A percentile compares a stretch with the other conserved stretches of the same genome.
Conservation (phyloP, 2,888 invertebrate genomes). For the Choreutis nemorana region DNA sequence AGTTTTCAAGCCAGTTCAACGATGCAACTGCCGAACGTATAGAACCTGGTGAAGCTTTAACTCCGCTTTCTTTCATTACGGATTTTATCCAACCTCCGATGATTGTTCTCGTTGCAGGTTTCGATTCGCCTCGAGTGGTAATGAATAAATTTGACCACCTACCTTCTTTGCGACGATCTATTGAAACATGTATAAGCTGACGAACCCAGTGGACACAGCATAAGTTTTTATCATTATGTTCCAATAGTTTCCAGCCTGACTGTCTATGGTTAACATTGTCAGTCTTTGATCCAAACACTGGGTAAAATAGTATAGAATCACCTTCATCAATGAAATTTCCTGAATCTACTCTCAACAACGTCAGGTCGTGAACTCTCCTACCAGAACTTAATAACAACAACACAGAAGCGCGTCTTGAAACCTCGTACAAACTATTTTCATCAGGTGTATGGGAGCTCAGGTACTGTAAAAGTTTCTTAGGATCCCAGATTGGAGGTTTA, state of each 20-base stretch:
- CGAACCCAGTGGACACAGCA: conserved; percentile 1
- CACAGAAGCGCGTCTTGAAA: conserved; percentile 5
- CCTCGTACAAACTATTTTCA: too few species aligned
- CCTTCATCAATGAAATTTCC: conserved; percentile 5
- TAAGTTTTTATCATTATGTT: not conserved
- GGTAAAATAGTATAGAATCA: not conserved
- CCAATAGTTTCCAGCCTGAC: conserved; percentile 3
- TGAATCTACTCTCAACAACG: conserved; percentile 2
- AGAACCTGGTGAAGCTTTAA: conserved; percentile 7
- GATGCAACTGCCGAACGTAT: conserved; percentile 11
- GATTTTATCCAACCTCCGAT: conserved; percentile 7
- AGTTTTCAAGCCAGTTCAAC: conserved; percentile 7
- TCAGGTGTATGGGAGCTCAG: not conserved
- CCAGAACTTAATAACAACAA: conserved; percentile 10
- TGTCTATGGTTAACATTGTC: conserved; percentile 2
- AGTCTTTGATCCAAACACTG: conserved; percentile 3
- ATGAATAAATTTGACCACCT: not conserved
- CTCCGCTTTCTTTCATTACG: too few species aligned
- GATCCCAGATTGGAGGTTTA: conserved; percentile 9
- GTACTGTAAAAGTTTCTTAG: conserved; percentile 1
- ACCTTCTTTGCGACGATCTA: not conserved
- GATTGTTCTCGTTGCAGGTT: conserved; percentile 2
- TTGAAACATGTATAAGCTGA: not conserved
- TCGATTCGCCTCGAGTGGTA: not conserved
- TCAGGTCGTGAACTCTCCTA: conserved; percentile 10